Conservation (phyloP, 2,797 vertebrate genomes). For the Phataginus tetradactyla region DNA sequence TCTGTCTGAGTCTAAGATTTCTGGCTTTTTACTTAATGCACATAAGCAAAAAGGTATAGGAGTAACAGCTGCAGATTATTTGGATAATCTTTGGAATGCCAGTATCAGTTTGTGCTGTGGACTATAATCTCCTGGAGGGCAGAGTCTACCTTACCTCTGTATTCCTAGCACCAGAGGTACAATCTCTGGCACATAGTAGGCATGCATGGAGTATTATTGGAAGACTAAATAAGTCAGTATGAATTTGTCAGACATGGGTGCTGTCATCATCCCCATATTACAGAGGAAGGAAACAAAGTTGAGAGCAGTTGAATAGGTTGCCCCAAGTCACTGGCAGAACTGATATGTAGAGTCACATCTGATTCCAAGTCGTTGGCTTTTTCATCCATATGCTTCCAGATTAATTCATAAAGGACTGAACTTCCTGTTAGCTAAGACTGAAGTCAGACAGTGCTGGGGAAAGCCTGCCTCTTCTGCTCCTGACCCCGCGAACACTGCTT, state of each 20-base stretch:
- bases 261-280: not conserved
- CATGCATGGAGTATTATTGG: not conserved
- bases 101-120: not conserved
- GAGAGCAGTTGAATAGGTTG: not conserved
- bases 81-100: not conserved
- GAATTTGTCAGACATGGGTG: not conserved
- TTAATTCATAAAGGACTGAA: not conserved
- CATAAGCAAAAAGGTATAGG: not conserved
- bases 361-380: not conserved
- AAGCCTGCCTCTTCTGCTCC: not conserved
- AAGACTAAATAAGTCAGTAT: not conserved
- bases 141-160: not conserved
- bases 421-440: not conserved
- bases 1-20: not conserved
- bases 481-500: not conserved
- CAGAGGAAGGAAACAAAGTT: not conserved
- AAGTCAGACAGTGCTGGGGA: not conserved
- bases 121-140: not conserved
- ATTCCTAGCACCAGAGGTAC: not conserved
- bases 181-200: not conserved
- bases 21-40: not conserved
- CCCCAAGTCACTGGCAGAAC: not conserved
- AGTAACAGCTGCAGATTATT: not conserved
- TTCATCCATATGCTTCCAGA: not conserved
- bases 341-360: not conserved